phyloP scores from a whole-genome alignment of 2,797 vertebrate genomes.

The Chiloscyllium punctatum region DNA sequence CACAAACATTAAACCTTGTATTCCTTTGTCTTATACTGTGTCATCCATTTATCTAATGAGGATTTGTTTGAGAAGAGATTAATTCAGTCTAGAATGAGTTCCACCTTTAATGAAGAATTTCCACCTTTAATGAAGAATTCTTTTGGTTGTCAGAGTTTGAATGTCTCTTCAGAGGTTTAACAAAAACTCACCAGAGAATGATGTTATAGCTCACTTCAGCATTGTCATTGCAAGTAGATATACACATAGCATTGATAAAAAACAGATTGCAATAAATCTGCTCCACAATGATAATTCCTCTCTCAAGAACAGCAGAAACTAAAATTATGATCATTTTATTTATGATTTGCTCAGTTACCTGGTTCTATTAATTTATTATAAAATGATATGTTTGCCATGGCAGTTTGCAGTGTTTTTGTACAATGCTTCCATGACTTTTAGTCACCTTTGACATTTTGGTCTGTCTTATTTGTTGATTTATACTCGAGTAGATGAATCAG shows the following conservation, averaged over 20 bases:
- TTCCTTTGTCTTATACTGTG: not conserved
- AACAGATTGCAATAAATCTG: not conserved
- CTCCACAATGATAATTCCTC: not conserved
- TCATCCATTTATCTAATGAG: not conserved
- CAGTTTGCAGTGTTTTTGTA: not conserved
- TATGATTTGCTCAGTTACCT: not conserved
- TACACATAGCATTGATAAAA: not conserved
- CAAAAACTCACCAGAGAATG: not conserved
- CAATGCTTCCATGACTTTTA: not conserved
- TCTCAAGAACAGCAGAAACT: not conserved
- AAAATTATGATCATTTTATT: not conserved
- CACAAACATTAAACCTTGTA: not conserved
- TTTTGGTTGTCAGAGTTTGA: not conserved
- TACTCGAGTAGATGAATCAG: conserved; percentile 70
- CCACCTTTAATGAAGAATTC: not conserved
- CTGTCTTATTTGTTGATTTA: conserved; percentile 59
- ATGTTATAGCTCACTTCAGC: not conserved
- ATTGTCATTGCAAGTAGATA: not conserved
- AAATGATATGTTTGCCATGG: not conserved
- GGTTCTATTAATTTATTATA: conserved; percentile 7
- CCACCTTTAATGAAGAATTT: not conserved
- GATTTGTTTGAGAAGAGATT: not conserved
- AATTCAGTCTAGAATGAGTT: not conserved
- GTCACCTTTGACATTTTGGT: conserved; percentile 68
- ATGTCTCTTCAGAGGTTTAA: not conserved